phyloP scores from a whole-genome alignment of 2,888 invertebrate genomes.

The Plusia festucae region DNA sequence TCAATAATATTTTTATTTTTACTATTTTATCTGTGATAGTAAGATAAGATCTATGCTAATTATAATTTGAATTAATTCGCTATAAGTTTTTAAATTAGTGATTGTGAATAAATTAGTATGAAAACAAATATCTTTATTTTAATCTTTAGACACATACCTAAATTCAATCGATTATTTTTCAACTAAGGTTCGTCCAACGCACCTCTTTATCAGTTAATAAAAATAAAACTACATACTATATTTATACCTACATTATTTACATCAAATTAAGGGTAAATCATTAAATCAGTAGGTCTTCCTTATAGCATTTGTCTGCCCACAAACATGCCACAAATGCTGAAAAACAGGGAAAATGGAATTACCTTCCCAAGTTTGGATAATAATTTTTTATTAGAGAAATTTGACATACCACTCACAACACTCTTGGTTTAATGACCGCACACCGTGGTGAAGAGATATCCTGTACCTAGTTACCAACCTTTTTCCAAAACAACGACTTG shows the following conservation, averaged over 20 bases:
- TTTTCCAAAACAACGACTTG: too few species aligned
- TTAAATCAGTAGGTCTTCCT: slow-evolving; percentile 7
- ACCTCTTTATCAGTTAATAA: too few species aligned
- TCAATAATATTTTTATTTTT: too few species aligned
- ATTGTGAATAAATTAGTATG: slow-evolving; percentile 16
- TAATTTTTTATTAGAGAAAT: not conserved
- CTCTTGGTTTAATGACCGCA: too few species aligned
- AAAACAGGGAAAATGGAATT: slow-evolving; percentile 6
- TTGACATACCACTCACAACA: not conserved
- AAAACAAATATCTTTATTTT: not conserved
- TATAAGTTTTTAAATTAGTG: not conserved
- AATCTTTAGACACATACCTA: too few species aligned
- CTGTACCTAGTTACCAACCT: too few species aligned
- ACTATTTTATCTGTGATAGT: slow-evolving; percentile 46
- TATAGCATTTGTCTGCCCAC: not conserved
- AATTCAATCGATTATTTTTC: too few species aligned
- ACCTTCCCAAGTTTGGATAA: not conserved
- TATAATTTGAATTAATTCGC: slow-evolving; percentile 11
- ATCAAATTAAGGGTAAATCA: slow-evolving; percentile 16
- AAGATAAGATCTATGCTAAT: slow-evolving; percentile 32
- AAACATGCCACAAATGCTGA: not conserved
- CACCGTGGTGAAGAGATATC: too few species aligned
- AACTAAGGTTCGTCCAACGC: too few species aligned
- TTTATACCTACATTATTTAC: too few species aligned
- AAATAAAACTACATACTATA: too few species aligned